Percentiles rank a stretch among this genome's conserved stretches.
Evolutionary conservation across 2,797 vertebrate species (phyloP).

Genomic region (Sebastiscus albofasciatus): DNA sequence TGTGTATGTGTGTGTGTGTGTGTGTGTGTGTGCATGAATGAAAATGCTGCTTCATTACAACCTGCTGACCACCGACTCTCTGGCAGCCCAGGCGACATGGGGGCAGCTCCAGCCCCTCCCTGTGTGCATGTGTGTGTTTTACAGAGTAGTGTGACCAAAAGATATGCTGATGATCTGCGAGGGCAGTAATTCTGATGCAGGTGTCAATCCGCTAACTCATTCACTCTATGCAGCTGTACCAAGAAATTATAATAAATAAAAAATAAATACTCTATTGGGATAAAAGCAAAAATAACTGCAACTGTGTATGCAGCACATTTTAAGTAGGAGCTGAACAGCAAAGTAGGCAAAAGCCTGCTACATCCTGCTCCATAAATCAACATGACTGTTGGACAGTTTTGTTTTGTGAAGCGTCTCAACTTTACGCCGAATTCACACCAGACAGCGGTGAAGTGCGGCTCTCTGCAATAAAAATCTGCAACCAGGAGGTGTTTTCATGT

Average conservation of each 20-base stretch:
- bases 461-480: too few species aligned
- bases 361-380: slow-evolving; percentile 15
- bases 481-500: too few species aligned
- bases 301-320: slow-evolving; percentile 12
- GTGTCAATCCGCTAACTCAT: background rate
- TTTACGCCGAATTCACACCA: background rate
- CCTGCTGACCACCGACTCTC: slow-evolving; percentile 71
- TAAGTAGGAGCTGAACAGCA: background rate
- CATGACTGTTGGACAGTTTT: slow-evolving; percentile 3
- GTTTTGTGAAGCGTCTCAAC: background rate
- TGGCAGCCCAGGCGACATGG: background rate
- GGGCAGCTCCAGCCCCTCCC: background rate
- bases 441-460: too few species aligned
- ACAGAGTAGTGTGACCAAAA: slow-evolving; percentile 18
- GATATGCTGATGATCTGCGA: slow-evolving; percentile 44
- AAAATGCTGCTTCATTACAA: slow-evolving; percentile 73
- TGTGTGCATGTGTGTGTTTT: slow-evolving; percentile 8
- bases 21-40: slow-evolving; percentile 52
- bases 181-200: slow-evolving; percentile 25
- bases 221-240: slow-evolving; percentile 47
- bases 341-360: slow-evolving; percentile 2
- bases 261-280: slow-evolving; percentile 32
- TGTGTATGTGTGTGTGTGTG: slow-evolving; percentile 27
- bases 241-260: slow-evolving; percentile 43
- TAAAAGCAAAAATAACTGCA: slow-evolving; percentile 26